These are phyloP conservation scores for Nymphalis c-album DNA, from an alignment of 2,888 invertebrate species.

Conservation along the genomic window DNA sequence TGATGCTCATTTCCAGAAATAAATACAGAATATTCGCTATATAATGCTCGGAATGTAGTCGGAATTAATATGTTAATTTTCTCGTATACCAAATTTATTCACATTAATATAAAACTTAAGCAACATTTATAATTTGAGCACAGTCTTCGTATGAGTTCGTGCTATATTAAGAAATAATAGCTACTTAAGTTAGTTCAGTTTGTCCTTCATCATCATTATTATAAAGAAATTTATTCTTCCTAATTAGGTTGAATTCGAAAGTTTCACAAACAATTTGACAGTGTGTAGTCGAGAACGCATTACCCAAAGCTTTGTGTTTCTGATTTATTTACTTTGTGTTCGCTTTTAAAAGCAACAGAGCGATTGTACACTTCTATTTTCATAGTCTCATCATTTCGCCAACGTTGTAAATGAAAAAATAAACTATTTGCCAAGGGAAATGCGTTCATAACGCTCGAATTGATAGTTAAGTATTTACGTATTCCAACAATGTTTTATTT, in stretches of 20 bases:
- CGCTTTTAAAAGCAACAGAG: conserved; percentile 33
- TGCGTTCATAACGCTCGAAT: conserved; percentile 16
- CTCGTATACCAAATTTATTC: no score
- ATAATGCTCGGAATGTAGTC: no score
- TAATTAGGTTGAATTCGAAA: not conserved
- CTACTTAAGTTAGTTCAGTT: no score
- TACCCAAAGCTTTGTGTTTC: conserved; percentile 40
- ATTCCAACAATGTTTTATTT: conserved; percentile 3
- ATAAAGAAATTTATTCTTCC: no score
- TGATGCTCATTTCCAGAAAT: no score
- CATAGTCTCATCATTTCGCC: conserved; percentile 32
- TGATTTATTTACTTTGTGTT: conserved; percentile 39
- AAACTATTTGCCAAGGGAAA: conserved; percentile 29
- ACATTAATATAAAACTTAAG: no score
- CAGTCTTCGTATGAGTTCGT: no score
- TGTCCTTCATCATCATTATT: no score
- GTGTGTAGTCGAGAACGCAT: conserved; percentile 35
- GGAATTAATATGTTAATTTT: no score
- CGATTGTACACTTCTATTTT: conserved; percentile 39
- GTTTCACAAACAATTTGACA: conserved; percentile 29
- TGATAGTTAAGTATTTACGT: conserved; percentile 17
- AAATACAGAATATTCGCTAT: no score
- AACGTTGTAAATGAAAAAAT: conserved; percentile 26
- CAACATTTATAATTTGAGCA: no score
- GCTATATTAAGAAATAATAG: no score